Conservation (phyloP, 1,140 invertebrate genomes). For the Protaetia brevitarsis region DNA sequence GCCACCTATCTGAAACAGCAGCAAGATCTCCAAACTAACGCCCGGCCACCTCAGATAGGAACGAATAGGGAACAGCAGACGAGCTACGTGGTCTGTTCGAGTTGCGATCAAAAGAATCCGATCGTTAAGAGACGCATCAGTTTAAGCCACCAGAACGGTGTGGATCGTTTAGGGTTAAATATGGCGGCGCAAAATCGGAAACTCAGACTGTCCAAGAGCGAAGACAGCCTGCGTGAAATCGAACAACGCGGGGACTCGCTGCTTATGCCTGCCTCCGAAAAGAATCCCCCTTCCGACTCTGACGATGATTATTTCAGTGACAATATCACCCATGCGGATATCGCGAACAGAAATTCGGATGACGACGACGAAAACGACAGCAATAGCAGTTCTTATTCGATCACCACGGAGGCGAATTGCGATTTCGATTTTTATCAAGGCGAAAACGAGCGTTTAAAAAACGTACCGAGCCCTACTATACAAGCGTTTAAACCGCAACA, state of each 20-base stretch:
- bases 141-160: not conserved
- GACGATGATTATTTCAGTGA: conserved; percentile 51
- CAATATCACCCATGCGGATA: conserved; percentile 34
- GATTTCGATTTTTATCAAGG: conserved; percentile 63
- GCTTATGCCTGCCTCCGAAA: not conserved
- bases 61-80: not conserved
- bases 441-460: conserved; percentile 30
- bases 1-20: conserved; percentile 22
- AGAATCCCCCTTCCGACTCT: conserved; percentile 42
- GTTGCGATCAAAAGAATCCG: not conserved
- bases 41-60: not conserved
- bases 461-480: not conserved
- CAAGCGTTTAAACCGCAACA: not conserved
- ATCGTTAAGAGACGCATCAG: not conserved
- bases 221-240: conserved; percentile 16
- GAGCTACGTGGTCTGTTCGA: conserved; percentile 31
- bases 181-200: not conserved
- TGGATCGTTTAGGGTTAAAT: not conserved
- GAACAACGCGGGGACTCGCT: not conserved
- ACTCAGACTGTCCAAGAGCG: conserved; percentile 15
- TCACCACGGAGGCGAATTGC: conserved; percentile 64
- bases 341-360: conserved; percentile 54
- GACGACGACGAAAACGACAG: conserved; percentile 55
- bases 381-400: conserved; percentile 56
- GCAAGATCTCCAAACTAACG: conserved; percentile 15